Evolutionary conservation across 2,888 invertebrate species (phyloP).

Genomic region (Dolomedes plantarius): DNA sequence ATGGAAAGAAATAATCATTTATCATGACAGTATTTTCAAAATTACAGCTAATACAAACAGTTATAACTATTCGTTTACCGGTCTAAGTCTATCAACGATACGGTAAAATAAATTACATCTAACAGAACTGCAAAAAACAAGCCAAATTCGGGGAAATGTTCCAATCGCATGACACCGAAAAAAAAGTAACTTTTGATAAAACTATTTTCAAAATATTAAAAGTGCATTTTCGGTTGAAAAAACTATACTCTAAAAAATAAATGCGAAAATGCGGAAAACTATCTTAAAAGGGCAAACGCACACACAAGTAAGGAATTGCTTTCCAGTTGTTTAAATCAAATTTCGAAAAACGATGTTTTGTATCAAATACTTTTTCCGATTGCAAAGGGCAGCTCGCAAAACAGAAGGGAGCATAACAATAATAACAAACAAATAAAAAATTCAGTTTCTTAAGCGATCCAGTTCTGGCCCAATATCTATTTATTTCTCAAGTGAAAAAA

Average conservation of each 20-base stretch:
- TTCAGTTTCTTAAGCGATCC: constrained; percentile 26
- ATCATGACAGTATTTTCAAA: too few species aligned
- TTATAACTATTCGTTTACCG: too few species aligned
- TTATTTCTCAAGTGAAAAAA: constrained; percentile 13
- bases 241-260: background rate
- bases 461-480: constrained; percentile 34
- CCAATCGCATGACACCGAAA: too few species aligned
- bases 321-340: constrained; percentile 62
- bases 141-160: too few species aligned
- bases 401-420: background rate
- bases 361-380: constrained; percentile 41
- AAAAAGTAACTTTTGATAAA: too few species aligned
- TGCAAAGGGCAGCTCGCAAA: constrained; percentile 23
- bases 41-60: too few species aligned
- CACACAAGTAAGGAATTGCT: constrained; percentile 20
- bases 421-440: background rate
- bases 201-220: background rate
- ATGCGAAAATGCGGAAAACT: background rate
- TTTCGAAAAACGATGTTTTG: constrained; percentile 38
- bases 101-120: too few species aligned
- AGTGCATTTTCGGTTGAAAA: background rate
- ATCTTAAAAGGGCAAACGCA: background rate
- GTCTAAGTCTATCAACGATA: too few species aligned
- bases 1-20: too few species aligned
- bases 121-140: too few species aligned